A percentile compares a stretch with the other conserved stretches of the same genome.
Evolutionary conservation across 2,888 invertebrate species (phyloP).

Genomic region (Tipula confusa): DNA sequence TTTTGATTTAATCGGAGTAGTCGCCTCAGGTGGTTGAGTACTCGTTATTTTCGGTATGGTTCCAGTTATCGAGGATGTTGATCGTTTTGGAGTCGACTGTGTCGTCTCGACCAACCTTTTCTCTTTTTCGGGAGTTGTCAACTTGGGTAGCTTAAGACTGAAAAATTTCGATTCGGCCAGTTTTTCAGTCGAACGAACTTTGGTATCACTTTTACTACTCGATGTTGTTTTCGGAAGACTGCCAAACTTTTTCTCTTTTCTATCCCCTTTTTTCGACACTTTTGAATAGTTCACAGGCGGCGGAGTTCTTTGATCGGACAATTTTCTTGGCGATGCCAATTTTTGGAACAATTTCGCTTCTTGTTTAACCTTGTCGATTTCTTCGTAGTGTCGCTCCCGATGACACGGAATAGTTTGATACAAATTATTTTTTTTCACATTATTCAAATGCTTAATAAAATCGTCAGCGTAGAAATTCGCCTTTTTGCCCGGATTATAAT

Average conservation of each 20-base stretch:
- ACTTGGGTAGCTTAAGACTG: background rate
- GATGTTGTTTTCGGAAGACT: background rate
- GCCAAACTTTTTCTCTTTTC: constrained; percentile 27
- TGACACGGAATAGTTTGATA: constrained; percentile 42
- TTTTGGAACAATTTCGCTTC: background rate
- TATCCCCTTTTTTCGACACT: background rate
- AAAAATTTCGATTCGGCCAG: background rate
- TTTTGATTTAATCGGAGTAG: constrained; percentile 9
- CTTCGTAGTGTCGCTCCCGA: constrained; percentile 7
- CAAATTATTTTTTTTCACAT: constrained; percentile 47
- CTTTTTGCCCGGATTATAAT: background rate
- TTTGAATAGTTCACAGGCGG: background rate
- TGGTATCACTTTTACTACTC: background rate
- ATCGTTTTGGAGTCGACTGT: background rate
- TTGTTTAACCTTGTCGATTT: background rate
- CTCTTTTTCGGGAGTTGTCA: background rate
- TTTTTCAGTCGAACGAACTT: background rate
- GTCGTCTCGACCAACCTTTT: background rate
- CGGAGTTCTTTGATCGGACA: background rate
- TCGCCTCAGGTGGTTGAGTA: constrained; percentile 29
- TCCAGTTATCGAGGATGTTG: constrained; percentile 39
- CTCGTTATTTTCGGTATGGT: constrained; percentile 44
- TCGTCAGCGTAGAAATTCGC: constrained; percentile 45
- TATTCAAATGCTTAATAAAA: constrained; percentile 50
- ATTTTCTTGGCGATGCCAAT: background rate